Base-by-base conservation (phyloP, 2,113 vertebrate species). In the Apodemus speciosus region DNA sequence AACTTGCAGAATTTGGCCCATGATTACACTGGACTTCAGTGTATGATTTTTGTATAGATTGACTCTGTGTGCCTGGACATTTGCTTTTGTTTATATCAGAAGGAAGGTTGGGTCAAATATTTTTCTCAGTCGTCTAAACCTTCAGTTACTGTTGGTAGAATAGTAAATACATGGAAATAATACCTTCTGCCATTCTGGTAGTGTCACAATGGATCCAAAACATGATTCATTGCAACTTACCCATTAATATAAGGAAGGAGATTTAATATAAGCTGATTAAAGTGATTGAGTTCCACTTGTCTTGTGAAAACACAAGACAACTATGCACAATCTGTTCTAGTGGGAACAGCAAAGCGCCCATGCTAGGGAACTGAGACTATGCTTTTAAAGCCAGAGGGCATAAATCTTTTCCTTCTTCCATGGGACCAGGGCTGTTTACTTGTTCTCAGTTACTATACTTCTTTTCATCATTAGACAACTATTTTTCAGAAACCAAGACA, bases 221-320 rank as follows among this genome's bases (percentile, higher is more conserved):
- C 18, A 53, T 53, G 56, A 83, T 66, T 87, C 46, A 60, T 8
- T 76, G 75, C 38, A 2, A 56, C 40, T 69, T 73, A 32, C 43
- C 35, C 71, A 11, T 76, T 49, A n/a, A 73, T 87, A 35, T 79
- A 32, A 40, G 32, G 27, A 72, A 69, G 35, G 68, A 35, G 72
- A 75, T 69, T 60, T 92, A 86, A 58, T 23, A 5, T 58, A 94
- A 95, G 15, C 76, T 32, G 75, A 58, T 91, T 91, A 79, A 86
- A 72, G 15, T 51, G 25, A 75, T 20, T 53, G 38, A 77, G 27
- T 94, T 91, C 6, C 38, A 38, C 85, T n/a, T n/a, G n/a, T n/a
- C n/a, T n/a, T n/a, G 14, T 40, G 56, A 75, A 15, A 76, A 58
- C 21, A 38, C 49, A 53, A 72, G 71, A 71, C 27, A 62, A 32